A percentile compares a stretch with the other conserved stretches of the same genome.
These are phyloP conservation scores for Cercocebus atys DNA, from an alignment of 2,113 vertebrate genomes.

Conservation along the genomic window DNA sequence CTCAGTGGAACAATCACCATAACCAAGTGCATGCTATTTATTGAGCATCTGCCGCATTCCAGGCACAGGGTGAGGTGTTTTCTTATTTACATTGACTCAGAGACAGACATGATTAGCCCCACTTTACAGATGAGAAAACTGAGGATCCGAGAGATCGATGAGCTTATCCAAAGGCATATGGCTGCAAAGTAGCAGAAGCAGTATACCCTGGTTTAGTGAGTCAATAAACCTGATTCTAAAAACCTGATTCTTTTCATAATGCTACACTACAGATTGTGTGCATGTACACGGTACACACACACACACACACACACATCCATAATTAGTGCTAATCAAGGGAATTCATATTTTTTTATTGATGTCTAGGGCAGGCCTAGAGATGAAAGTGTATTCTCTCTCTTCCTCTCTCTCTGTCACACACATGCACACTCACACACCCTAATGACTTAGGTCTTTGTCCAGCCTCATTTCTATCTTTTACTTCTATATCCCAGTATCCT, in stretches of 20 bases:
- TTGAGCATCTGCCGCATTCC: neutral
- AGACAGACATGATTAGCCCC: neutral
- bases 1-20: neutral
- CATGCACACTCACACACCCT: neutral
- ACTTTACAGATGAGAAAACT: neutral
- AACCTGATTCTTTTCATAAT: neutral
- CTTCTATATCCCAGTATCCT: neutral
- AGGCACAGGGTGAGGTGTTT: neutral
- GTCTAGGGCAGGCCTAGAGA: neutral
- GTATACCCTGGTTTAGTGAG: neutral
- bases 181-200: neutral
- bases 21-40: neutral
- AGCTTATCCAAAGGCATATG: neutral
- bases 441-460: neutral
- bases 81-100: neutral
- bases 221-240: neutral
- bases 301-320: neutral
- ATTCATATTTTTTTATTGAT: neutral
- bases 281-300: neutral
- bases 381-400: neutral
- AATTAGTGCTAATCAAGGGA: neutral
- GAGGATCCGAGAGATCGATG: neutral
- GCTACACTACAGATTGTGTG: neutral
- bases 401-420: neutral
- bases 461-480: neutral